Conservation (phyloP, 2,113 vertebrate genomes). For the Smithornis capensis region DNA sequence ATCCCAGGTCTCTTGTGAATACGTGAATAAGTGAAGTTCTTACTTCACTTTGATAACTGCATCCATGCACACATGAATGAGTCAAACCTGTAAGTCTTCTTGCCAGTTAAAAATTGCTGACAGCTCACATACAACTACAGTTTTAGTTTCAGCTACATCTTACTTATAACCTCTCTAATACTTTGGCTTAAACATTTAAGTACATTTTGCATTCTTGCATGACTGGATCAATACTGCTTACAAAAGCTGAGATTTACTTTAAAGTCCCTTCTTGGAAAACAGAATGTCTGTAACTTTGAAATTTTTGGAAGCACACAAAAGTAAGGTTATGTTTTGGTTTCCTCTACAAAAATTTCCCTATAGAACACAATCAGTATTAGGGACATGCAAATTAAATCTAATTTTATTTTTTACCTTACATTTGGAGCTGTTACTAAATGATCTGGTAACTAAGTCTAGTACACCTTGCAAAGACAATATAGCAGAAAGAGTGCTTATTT, state of each 20-base stretch:
- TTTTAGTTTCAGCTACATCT: background rate
- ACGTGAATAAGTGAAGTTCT: no score
- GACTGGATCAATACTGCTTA: background rate
- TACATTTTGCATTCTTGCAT: background rate
- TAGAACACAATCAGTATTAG: background rate
- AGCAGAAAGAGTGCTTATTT: slow-evolving; percentile 18
- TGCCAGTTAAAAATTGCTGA: background rate
- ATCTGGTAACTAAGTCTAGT: slow-evolving; percentile 13
- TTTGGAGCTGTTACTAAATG: background rate
- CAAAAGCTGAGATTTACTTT: background rate
- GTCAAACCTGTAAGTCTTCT: background rate
- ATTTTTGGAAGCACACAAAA: background rate
- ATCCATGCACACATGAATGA: background rate
- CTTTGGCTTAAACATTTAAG: background rate
- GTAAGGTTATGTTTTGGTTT: background rate
- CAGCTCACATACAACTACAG: background rate
- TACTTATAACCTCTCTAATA: background rate
- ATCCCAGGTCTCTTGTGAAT: background rate
- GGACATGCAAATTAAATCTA: background rate
- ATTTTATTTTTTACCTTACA: background rate
- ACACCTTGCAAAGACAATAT: slow-evolving; percentile 21
- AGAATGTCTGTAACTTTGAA: background rate
- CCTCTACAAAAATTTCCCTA: background rate
- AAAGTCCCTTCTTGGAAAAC: background rate
- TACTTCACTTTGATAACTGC: background rate